phyloP scores from a whole-genome alignment of 2,797 vertebrate genomes.

The Micropoecilia bifurca region DNA sequence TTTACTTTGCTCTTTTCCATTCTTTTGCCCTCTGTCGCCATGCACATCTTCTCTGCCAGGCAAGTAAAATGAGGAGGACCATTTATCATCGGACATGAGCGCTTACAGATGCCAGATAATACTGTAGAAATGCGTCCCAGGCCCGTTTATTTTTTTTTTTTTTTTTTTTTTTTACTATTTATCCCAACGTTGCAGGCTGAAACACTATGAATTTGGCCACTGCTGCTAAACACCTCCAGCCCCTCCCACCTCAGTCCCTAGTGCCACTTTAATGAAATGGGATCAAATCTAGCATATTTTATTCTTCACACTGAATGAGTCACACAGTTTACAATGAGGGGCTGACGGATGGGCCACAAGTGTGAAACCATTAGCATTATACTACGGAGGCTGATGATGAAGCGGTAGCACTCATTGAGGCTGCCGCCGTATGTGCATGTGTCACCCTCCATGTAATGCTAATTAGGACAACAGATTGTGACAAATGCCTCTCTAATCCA shows the following conservation, averaged over 20 bases:
- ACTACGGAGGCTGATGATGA: slow-evolving; percentile 61
- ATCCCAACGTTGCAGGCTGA: slow-evolving; percentile 14
- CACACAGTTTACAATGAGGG: slow-evolving; percentile 52
- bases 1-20: slow-evolving; percentile 71
- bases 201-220: slow-evolving; percentile 21
- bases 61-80: slow-evolving; percentile 46
- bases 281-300: slow-evolving; percentile 40
- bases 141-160: background rate
- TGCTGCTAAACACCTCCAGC: background rate
- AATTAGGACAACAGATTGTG: slow-evolving; percentile 50
- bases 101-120: slow-evolving; percentile 49
- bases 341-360: slow-evolving; percentile 69
- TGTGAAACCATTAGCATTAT: slow-evolving; percentile 62
- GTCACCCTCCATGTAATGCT: slow-evolving; percentile 51
- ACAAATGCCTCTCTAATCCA: slow-evolving; percentile 43
- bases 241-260: background rate
- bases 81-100: slow-evolving; percentile 64
- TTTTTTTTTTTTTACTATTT: slow-evolving; percentile 32
- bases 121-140: slow-evolving; percentile 37
- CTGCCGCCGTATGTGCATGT: slow-evolving; percentile 45
- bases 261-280: slow-evolving; percentile 44
- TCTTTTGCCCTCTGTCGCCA: slow-evolving; percentile 57
- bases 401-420: slow-evolving; percentile 64
- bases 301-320: slow-evolving; percentile 41
- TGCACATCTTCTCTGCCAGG: slow-evolving; percentile 50